Conservation (phyloP, 2,113 vertebrate species). For the Todiramphus chloris region DNA sequence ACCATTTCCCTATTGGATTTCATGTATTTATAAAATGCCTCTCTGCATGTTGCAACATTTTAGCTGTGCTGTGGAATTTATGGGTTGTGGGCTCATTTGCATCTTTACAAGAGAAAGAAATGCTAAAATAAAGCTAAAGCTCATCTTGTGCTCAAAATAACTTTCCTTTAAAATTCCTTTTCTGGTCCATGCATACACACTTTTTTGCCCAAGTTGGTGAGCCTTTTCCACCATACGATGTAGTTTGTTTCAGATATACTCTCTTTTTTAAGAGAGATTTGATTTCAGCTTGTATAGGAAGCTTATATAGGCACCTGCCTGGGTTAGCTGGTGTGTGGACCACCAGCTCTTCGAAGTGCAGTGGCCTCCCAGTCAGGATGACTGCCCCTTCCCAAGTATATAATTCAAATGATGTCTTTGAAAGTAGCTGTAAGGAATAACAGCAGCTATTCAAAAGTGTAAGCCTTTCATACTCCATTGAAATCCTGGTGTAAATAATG, state of each 20-base stretch:
- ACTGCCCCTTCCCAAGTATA: neutral
- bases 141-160: neutral
- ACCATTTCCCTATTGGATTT: neutral
- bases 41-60: slow-evolving; percentile 2
- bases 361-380: neutral
- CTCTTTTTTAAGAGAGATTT: neutral
- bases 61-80: neutral
- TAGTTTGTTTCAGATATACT: neutral
- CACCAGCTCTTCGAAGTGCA: neutral
- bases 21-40: slow-evolving; percentile 5
- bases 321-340: neutral
- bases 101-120: neutral
- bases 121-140: neutral
- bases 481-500: neutral
- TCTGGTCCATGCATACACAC: neutral
- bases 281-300: neutral
- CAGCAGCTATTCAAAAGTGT: neutral
- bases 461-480: neutral
- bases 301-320: neutral
- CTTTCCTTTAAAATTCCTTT: neutral
- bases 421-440: neutral
- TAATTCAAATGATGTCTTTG: neutral
- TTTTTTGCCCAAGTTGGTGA: neutral
- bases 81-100: neutral
- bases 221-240: neutral